A percentile compares a stretch with the other conserved stretches of the same genome.
These are phyloP conservation scores for Babylonia areolata DNA, from an alignment of 1,140 invertebrate genomes.

Conservation along the genomic window DNA sequence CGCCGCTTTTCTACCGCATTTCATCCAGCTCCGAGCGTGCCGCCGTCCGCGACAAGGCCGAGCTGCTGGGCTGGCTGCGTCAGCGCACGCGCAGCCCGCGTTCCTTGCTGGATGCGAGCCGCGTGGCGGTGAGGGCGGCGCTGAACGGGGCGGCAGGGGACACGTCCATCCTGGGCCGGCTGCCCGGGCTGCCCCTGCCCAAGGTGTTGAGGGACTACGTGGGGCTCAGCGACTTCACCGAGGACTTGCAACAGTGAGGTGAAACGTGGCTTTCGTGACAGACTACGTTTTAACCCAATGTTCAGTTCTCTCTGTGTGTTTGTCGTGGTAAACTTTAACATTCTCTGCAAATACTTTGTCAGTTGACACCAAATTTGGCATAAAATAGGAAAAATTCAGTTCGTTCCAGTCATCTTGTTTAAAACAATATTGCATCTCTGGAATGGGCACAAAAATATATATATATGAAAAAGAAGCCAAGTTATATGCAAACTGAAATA, in stretches of 20 bases:
- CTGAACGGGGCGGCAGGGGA: conserved; percentile 60
- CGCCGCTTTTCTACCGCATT: conserved; percentile 61
- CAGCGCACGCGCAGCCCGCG: conserved; percentile 49
- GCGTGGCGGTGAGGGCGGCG: conserved; percentile 55
- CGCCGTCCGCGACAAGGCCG: conserved; percentile 46
- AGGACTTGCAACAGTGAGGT: not conserved
- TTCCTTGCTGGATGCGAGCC: conserved; percentile 57
- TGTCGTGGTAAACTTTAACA: too few species aligned
- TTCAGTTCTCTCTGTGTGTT: too few species aligned
- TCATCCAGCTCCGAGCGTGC: conserved; percentile 54
- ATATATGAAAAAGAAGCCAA: too few species aligned
- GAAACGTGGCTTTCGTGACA: too few species aligned
- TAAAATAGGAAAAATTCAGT: too few species aligned
- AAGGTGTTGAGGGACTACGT: conserved; percentile 55
- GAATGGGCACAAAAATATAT: too few species aligned
- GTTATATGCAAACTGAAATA: too few species aligned
- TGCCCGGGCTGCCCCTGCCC: conserved; percentile 58
- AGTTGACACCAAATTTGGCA: too few species aligned
- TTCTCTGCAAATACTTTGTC: too few species aligned
- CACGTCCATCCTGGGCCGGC: conserved; percentile 57
- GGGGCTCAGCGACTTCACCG: conserved; percentile 54
- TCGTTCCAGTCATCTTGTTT: too few species aligned
- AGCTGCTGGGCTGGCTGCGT: conserved; percentile 61
- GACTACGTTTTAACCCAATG: not conserved
- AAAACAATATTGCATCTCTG: too few species aligned